Evolutionary conservation across 2,888 invertebrate genomes (phyloP).

Genomic region (Drosophila buzzatii): DNA sequence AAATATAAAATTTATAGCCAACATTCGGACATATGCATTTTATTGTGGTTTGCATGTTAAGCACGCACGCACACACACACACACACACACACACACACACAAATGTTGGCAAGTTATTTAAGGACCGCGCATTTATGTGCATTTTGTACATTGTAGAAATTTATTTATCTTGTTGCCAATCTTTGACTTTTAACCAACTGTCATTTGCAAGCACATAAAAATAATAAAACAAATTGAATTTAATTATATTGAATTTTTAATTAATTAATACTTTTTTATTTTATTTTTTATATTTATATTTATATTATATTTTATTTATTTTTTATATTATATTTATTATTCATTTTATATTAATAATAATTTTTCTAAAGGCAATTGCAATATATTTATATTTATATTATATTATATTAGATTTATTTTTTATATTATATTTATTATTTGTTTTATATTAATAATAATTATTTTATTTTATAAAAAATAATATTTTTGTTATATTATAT

Average conservation of each 20-base stretch:
- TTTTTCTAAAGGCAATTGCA: too few relatives aligned
- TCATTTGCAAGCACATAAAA: not conserved
- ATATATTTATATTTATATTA: too few relatives aligned
- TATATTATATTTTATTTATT: too few relatives aligned
- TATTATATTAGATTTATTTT: too few relatives aligned
- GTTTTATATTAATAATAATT: too few relatives aligned
- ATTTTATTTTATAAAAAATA: too few relatives aligned
- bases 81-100: not conserved
- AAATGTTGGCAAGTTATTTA: constrained; percentile 43
- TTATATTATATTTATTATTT: too few relatives aligned
- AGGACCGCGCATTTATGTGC: constrained; percentile 13
- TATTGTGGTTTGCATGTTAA: constrained; percentile 41
- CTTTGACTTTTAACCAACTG: constrained; percentile 20
- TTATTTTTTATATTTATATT: too few relatives aligned
- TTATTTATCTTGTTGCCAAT: constrained; percentile 29
- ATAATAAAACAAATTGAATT: constrained; percentile 16
- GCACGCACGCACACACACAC: constrained; percentile 19
- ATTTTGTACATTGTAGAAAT: constrained; percentile 1
- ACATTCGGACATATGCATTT: constrained; percentile 49
- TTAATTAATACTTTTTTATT: not conserved
- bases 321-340: too few relatives aligned
- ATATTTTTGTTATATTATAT: too few relatives aligned
- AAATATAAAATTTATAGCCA: constrained; percentile 53
- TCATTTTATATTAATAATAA: too few relatives aligned
- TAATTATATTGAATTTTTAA: not conserved